A percentile compares a stretch with the other conserved stretches of the same genome.
These are phyloP conservation scores for Diuraphis noxia DNA, from an alignment of 1,140 invertebrate species.

Conservation along the genomic window DNA sequence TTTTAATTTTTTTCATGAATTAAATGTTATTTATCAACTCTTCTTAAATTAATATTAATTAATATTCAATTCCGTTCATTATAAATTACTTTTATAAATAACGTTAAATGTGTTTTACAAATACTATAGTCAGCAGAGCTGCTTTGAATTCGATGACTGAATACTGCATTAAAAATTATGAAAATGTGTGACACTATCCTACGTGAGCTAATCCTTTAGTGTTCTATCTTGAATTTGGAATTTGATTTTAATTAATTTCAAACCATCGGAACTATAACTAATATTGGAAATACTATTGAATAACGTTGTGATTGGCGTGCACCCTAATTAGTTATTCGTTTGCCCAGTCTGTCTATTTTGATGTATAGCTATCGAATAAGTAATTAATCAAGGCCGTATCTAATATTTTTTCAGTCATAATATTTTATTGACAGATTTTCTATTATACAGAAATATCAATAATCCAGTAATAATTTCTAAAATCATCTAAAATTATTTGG, in stretches of 20 bases:
- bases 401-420: neutral
- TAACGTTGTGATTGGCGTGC: neutral
- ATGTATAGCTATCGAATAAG: neutral
- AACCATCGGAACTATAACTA: neutral
- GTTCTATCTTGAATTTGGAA: neutral
- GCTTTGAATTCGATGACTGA: neutral
- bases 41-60: neutral
- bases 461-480: neutral
- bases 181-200: neutral
- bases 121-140: neutral
- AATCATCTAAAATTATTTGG: neutral
- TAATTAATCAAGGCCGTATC: conserved; percentile 5
- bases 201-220: neutral
- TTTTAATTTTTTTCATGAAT: too few species aligned
- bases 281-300: neutral
- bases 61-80: neutral
- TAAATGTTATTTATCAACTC: neutral
- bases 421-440: neutral
- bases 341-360: neutral
- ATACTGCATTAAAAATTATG: neutral
- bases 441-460: neutral
- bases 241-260: neutral
- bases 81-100: neutral
- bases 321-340: conserved; percentile 20
- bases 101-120: neutral